These are phyloP conservation scores for Scortum barcoo DNA, from an alignment of 2,113 vertebrate species.

Conservation along the genomic window DNA sequence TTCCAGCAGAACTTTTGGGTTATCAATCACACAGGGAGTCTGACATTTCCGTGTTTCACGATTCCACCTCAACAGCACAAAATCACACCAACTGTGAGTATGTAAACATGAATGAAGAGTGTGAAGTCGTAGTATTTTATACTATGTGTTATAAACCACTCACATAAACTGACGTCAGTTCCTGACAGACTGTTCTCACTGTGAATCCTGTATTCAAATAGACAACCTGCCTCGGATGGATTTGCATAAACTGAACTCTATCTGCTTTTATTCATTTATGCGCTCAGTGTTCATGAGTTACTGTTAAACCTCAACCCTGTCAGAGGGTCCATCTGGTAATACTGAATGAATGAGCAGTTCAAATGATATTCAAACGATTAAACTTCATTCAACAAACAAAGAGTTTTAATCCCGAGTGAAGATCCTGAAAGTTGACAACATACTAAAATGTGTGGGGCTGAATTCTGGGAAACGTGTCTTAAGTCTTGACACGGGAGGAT, in stretches of 20 bases:
- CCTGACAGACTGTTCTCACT: conserved; percentile 6
- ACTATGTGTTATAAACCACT: conserved; percentile 44
- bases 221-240: conserved; percentile 4
- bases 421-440: no score
- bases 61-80: conserved; percentile 1
- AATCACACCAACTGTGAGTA: conserved; percentile 41
- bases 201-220: conserved; percentile 57
- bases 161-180: not conserved
- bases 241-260: conserved; percentile 58
- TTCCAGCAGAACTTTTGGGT: no score
- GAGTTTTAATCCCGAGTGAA: no score
- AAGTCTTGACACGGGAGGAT: no score
- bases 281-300: not conserved
- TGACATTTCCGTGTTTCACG: not conserved
- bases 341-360: not conserved
- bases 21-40: no score
- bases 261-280: conserved; percentile 26
- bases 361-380: no score
- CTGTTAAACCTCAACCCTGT: not conserved
- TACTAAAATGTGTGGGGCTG: no score
- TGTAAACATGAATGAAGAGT: conserved; percentile 35
- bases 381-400: no score
- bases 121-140: conserved; percentile 39
- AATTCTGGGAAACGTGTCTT: no score
- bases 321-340: not conserved